phyloP scores from a whole-genome alignment of 2,888 invertebrate species.

The Patella caerulea region DNA sequence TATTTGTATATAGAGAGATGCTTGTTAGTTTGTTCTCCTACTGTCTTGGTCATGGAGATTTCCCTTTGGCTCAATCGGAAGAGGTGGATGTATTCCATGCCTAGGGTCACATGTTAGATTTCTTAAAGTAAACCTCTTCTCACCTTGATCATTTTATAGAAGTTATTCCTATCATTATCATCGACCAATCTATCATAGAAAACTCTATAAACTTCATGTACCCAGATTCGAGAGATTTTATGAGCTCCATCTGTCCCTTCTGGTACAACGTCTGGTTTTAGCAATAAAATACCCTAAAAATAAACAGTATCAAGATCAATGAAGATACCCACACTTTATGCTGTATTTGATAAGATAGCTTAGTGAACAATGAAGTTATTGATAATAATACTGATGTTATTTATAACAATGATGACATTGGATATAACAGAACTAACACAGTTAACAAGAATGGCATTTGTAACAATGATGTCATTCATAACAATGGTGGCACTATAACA shows the following conservation, averaged over 20 bases:
- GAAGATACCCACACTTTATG: too few species aligned
- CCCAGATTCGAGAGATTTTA: conserved; percentile 68
- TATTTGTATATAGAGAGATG: too few species aligned
- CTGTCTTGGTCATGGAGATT: too few species aligned
- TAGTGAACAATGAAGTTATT: too few species aligned
- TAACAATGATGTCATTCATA: neutral
- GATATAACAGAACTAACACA: too few species aligned
- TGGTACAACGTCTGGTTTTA: conserved; percentile 59
- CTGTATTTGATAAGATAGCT: too few species aligned
- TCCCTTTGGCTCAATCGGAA: too few species aligned
- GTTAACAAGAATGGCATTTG: neutral
- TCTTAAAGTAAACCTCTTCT: conserved; percentile 1
- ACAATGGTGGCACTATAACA: neutral
- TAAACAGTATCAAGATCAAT: neutral
- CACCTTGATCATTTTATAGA: conserved; percentile 69
- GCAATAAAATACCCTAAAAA: conserved; percentile 65
- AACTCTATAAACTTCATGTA: conserved; percentile 70
- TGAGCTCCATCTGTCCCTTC: conserved; percentile 58
- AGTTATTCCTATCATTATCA: conserved; percentile 60
- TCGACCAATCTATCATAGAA: conserved; percentile 70
- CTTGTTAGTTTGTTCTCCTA: too few species aligned
- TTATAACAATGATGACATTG: too few species aligned
- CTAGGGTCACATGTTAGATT: too few species aligned
- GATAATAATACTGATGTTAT: too few species aligned
- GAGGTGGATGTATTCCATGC: too few species aligned